Evolutionary conservation across 2,888 invertebrate genomes (phyloP), one percentile per base, ranked within the genome.

Genomic region (Xanthorhoe spadicearia): DNA sequence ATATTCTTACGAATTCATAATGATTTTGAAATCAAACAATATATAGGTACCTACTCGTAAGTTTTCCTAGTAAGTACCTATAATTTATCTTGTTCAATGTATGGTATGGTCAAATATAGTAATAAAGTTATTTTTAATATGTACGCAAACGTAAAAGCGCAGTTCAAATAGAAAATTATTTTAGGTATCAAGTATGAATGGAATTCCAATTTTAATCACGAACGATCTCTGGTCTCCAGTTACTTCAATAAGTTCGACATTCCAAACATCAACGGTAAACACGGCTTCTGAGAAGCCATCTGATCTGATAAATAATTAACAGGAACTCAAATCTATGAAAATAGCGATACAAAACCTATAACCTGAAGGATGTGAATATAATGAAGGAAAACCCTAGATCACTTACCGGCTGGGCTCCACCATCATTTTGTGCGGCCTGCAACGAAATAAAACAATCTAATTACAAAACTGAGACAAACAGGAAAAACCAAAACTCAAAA

Each of bases 351-450:
- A 43, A 43, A 13, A 43, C 13, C 38, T 43, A 43, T 43, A 13
- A 2, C 10, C 38, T 13, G 38, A 4, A 43, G 13, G 3, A 13
- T 3, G 4, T 43, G 38, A 13, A 13, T 10, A 46, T 4, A 6
- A 48, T 48, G 4, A 9, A 51, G 7, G 23, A 23, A 28, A 43
- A 49, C 38, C 17, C 35, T 55, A 52, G 35, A 13, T 60, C 66
- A 56, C 64, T 89, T 76, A 92, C 92, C 92, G 90, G 87, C 86
- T 91, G 87, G 91, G 88, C 89, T 92, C 92, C 89, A 90, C 85
- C 91, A 91, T 90, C 91, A 92, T 92, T 90, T 92, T 92, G 91
- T 89, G 91, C 81, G 92, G 91, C 90, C 91, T 92, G 92, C 62
- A 85, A 88, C 79, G 66, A 83, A 83, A 83, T 78, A 81, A 79